Conservation (phyloP, 2,888 invertebrate species). For the Ormyrus labotus region DNA sequence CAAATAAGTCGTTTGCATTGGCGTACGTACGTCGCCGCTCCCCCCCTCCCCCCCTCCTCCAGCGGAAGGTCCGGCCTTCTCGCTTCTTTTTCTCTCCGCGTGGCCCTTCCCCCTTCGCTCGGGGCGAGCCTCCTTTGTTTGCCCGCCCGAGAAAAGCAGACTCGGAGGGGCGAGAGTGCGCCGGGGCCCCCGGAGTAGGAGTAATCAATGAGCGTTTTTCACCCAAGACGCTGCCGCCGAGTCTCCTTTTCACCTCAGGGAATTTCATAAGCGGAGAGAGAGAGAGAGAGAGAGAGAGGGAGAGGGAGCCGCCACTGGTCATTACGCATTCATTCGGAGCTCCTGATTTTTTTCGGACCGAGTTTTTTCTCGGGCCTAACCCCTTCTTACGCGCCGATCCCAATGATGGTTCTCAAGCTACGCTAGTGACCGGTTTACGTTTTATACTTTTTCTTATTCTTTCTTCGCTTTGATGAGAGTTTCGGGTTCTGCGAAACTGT, state of each 20-base stretch:
- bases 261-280: conserved; percentile 27
- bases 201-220: conserved; percentile 46
- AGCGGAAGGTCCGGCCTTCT: conserved; percentile 29
- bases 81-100: conserved; percentile 19
- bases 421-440: conserved; percentile 36
- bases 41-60: not conserved
- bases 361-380: conserved; percentile 17
- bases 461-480: conserved; percentile 28
- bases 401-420: conserved; percentile 42
- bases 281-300: not conserved
- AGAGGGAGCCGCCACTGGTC: conserved; percentile 15
- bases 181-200: not conserved
- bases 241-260: conserved; percentile 21
- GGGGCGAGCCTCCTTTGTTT: conserved; percentile 5
- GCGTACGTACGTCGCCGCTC: not conserved
- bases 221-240: not conserved
- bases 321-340: conserved; percentile 42
- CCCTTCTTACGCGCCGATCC: conserved; percentile 26
- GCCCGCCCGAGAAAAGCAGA: conserved; percentile 33
- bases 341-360: not conserved
- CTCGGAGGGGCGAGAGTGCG: not conserved
- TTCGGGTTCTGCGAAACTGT: not conserved
- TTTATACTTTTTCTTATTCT: conserved; percentile 17
- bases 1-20: conserved; percentile 59
- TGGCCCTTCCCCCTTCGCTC: not conserved